A percentile compares a stretch with the other conserved stretches of the same genome.
These are phyloP conservation scores for Pristis pectinata DNA, from an alignment of 2,797 vertebrate genomes.

Conservation along the genomic window DNA sequence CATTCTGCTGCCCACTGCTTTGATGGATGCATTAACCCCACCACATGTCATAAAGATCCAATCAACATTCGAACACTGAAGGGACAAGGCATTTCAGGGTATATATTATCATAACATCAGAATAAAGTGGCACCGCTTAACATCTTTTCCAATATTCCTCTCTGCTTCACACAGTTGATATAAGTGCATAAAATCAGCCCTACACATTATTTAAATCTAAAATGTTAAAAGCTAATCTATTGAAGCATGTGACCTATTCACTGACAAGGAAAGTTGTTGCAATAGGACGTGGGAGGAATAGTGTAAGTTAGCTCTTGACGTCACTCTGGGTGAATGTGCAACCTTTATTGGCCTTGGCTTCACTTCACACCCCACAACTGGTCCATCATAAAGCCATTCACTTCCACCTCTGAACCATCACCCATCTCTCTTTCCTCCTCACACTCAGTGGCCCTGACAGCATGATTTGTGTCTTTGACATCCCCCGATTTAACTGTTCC, in stretches of 20 bases:
- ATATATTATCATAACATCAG: background rate
- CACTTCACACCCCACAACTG: background rate
- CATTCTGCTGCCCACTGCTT: background rate
- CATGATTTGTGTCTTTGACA: background rate
- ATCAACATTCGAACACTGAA: background rate
- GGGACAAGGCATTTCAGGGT: background rate
- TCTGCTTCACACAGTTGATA: background rate
- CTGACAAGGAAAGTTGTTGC: background rate
- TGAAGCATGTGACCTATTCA: background rate
- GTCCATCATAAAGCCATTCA: no score
- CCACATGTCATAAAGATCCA: background rate
- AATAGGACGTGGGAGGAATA: background rate
- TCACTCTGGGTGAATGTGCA: background rate
- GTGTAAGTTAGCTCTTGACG: background rate
- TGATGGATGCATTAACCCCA: conserved; percentile 2
- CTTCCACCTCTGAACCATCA: background rate
- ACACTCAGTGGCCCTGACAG: background rate
- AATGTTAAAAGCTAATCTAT: background rate
- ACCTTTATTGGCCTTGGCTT: background rate
- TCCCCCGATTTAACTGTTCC: background rate
- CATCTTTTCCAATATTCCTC: background rate
- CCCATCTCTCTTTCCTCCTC: background rate
- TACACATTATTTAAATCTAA: background rate
- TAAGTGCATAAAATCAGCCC: background rate
- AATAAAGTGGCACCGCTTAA: background rate